Base-by-base conservation (phyloP, 2,888 invertebrate species). In the Drosophila austrosaltans region DNA sequence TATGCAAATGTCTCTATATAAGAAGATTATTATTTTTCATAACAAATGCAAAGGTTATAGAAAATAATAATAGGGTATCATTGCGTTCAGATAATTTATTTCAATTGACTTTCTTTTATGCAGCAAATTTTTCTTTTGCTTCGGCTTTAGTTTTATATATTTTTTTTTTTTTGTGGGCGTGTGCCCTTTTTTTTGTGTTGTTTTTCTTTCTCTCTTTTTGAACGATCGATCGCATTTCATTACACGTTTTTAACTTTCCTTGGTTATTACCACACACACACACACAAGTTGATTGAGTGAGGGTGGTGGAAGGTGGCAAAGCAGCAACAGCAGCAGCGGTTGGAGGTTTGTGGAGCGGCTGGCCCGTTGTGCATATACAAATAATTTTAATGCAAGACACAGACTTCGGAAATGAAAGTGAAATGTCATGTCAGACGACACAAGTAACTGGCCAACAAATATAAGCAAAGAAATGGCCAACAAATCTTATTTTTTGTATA, bases 371-470 rank as follows among this genome's bases (percentile, higher is more conserved):
- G 60, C 67, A 65, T 32, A 63, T 57, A 78, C 61, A 72, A 72
- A 78, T 75, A 72, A 80, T 87, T 87, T 87, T 63, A 85, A 82
- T 87, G 87, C 87, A 75, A 79, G 79, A 72, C 84, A 79, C 74
- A 82, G 66, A 88, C 84, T 88, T 88, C 89, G 84, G 81, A 87
- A 87, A 89, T 87, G 89, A 87, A 87, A 87, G 87, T 87, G 87
- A 87, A 87, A 85, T 87, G 89, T 85, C 89, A 87, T 80, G 85
- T 76, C 78, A 71, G 63, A 63, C 66, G 80, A 78, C 79, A 63
- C 39, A 59, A 42, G 48, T 25, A 48, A 48, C 25, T 48, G 48
- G 48, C 48, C 48, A 74, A 54, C 72, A 75, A 64, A 71, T 39
- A 44, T 40, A 32, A 66, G 53, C 77, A 72, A 70, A 67, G 70